Evolutionary conservation across 2,113 vertebrate genomes (phyloP), one percentile per base, ranked within the genome.

Genomic region (Gorsachius goisagi): DNA sequence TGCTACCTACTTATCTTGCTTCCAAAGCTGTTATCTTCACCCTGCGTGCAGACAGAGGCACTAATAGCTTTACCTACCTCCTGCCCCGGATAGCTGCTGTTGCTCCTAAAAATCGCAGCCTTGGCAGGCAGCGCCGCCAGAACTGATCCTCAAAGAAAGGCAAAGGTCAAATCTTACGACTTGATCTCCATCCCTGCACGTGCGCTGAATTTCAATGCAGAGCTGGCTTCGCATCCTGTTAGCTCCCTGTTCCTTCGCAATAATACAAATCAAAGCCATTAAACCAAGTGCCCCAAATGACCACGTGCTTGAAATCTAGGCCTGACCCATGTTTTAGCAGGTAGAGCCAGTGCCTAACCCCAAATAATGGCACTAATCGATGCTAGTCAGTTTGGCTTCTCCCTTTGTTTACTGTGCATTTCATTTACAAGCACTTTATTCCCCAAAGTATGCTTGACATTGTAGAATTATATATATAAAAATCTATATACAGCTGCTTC

Each of bases 331-430:
- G 28, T 24, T 84, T 74, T 11, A 84, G 56, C 27, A 41, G 37
- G 41, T 26, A 41, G 22, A 71, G 22, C 15, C 45, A 75, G 41
- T 13, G 37, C 49, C 67, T 22, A 55, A 11, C 33, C 37, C 32
- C 37, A 50, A 6, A 58, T 16, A 67, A 23, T 2, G 14, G 27
- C 1, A 3, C 45, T 7, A 7, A 45, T 45, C 2, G 0, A 13
- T 24, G 32, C 12, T 15, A 13, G 5, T 28, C 41, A 32, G 56
- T 15, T 23, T 30, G 58, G 21, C 12, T 58, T 80, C 35, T 2
- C 37, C n/a, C 30, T 95, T 39, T 14, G 20, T 64, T 37, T 27
- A 23, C 83, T 28, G 8, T 27, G 24, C 37, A 9, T n/a, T 53
- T 39, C 19, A 58, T 22, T 58, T 33, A 58, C 32, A 58, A 33